These are phyloP conservation scores for Athene cunicularia DNA, from an alignment of 2,113 vertebrate species.

Conservation along the genomic window DNA sequence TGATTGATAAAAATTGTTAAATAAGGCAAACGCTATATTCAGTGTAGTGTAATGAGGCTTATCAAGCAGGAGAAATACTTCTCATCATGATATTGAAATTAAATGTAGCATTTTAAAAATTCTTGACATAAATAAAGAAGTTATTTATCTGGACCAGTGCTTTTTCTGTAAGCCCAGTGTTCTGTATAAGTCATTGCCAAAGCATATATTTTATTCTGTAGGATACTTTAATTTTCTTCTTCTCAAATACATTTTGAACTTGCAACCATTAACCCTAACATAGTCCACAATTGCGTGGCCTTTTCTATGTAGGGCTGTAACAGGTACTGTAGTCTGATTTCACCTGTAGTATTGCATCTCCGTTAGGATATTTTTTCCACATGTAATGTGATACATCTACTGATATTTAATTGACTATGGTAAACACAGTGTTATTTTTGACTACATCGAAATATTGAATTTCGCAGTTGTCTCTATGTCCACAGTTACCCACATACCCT, in stretches of 20 bases:
- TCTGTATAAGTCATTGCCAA: conserved; percentile 76
- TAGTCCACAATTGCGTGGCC: background rate
- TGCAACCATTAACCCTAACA: conserved; percentile 60
- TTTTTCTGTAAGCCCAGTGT: conserved; percentile 75
- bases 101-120: conserved; percentile 81
- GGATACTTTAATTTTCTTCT: conserved; percentile 40
- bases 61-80: conserved; percentile 63
- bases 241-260: conserved; percentile 55
- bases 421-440: background rate
- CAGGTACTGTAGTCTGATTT: background rate
- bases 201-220: conserved; percentile 73
- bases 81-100: conserved; percentile 79
- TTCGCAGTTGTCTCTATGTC: background rate
- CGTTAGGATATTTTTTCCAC: background rate
- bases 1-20: conserved; percentile 82
- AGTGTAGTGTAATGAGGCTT: conserved; percentile 76
- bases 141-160: conserved; percentile 78
- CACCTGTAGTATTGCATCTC: background rate
- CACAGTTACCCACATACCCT: background rate
- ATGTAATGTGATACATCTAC: background rate
- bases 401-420: background rate
- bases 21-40: conserved; percentile 79
- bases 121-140: conserved; percentile 78
- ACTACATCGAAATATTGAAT: background rate
- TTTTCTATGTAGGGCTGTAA: background rate